These are phyloP conservation scores for Chaetura pelagica DNA, from an alignment of 2,113 vertebrate genomes.

Conservation along the genomic window DNA sequence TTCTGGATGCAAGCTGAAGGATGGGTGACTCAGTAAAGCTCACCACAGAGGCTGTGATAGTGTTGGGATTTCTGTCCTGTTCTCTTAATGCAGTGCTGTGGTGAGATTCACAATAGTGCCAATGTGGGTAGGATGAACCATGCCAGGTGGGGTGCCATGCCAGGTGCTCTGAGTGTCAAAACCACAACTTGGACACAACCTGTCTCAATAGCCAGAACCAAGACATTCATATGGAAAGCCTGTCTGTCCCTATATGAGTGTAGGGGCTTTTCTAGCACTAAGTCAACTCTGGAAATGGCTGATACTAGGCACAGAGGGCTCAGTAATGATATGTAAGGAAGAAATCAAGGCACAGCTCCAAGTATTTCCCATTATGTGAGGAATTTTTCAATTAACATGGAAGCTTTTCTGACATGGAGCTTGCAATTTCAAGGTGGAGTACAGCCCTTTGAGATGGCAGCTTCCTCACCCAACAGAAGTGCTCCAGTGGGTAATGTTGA, in stretches of 20 bases:
- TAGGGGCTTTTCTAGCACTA: neutral
- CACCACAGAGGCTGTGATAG: neutral
- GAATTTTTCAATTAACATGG: neutral
- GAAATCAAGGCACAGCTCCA: neutral
- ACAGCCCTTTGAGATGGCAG: neutral
- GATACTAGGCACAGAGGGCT: neutral
- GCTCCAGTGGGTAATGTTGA: neutral
- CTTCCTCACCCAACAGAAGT: neutral
- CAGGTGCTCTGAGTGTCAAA: neutral
- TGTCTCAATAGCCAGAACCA: neutral
- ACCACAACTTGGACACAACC: neutral
- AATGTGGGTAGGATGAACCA: accelerated
- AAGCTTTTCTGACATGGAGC: neutral
- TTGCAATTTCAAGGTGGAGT: neutral
- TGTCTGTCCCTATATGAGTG: neutral
- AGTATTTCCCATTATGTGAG: neutral
- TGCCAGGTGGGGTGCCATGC: neutral
- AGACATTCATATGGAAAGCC: neutral
- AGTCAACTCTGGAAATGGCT: neutral
- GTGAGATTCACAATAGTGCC: neutral
- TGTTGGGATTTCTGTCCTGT: neutral
- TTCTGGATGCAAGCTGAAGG: neutral
- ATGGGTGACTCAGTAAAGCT: neutral
- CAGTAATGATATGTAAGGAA: neutral
- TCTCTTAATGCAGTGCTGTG: neutral